phyloP scores from a whole-genome alignment of 2,888 invertebrate genomes.

The Parapristionchus giblindavisi region DNA sequence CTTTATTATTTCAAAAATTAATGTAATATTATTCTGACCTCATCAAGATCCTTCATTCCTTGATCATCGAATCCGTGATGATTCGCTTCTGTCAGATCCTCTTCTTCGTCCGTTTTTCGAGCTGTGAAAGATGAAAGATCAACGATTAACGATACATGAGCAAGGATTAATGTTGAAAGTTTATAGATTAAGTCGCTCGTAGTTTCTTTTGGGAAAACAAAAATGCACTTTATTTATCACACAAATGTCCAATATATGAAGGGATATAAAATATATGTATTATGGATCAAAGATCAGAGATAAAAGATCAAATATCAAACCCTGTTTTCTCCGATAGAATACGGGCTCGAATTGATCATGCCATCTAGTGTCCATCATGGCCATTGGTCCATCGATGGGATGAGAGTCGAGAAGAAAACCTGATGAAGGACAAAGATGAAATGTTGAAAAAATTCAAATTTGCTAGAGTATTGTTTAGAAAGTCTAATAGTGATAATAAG shows the following conservation, averaged over 20 bases:
- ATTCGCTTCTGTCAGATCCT: slow-evolving; percentile 52
- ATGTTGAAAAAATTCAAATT: too few relatives aligned
- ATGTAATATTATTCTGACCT: slow-evolving; percentile 44
- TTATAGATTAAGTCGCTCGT: too few relatives aligned
- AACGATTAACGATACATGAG: too few relatives aligned
- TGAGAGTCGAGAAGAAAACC: background rate
- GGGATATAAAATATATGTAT: background rate
- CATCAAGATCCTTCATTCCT: slow-evolving; percentile 63
- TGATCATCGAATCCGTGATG: slow-evolving; percentile 61
- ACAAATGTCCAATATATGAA: background rate
- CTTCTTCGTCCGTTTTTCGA: slow-evolving; percentile 41
- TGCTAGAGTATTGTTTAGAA: too few relatives aligned
- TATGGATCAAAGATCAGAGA: background rate
- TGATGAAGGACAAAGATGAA: too few relatives aligned
- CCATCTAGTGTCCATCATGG: slow-evolving; percentile 60
- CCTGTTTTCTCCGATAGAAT: slow-evolving; percentile 44
- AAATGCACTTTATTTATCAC: background rate
- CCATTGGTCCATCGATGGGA: slow-evolving; percentile 51
- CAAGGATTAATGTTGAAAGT: too few relatives aligned
- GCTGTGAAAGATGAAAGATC: slow-evolving; percentile 2
- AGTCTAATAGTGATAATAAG: too few relatives aligned
- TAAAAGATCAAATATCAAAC: background rate
- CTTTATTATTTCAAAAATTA: too few relatives aligned
- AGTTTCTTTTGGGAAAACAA: too few relatives aligned
- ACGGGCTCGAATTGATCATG: slow-evolving; percentile 58